phyloP scores from a whole-genome alignment of 2,797 vertebrate genomes.

The Rhodeus uyekii region DNA sequence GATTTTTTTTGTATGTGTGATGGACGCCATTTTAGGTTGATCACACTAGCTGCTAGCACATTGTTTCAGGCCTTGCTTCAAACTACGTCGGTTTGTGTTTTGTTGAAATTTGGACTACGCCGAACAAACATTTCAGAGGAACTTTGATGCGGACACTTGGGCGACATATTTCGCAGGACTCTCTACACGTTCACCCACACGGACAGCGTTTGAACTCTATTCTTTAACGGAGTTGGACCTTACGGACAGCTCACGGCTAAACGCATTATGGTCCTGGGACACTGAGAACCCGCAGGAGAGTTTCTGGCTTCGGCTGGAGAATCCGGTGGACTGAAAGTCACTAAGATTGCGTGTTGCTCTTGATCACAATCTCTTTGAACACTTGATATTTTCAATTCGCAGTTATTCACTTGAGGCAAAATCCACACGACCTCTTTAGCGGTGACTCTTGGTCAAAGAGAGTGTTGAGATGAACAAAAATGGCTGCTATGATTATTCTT shows the following conservation, averaged over 20 bases:
- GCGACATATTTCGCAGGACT: constrained; percentile 27
- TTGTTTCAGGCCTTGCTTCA: constrained; percentile 38
- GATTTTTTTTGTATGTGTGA: constrained; percentile 30
- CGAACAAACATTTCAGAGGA: constrained; percentile 22
- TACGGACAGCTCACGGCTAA: constrained; percentile 18
- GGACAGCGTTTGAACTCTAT: constrained; percentile 33
- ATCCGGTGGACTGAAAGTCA: constrained; percentile 3
- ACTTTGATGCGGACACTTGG: constrained; percentile 8
- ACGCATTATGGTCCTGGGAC: constrained; percentile 22
- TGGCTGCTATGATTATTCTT: constrained; percentile 29
- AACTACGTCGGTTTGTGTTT: neutral
- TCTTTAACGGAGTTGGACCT: constrained; percentile 32
- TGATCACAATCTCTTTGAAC: constrained; percentile 29
- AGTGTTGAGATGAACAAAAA: constrained; percentile 32
- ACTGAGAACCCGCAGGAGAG: neutral
- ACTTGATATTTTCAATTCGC: constrained; percentile 10
- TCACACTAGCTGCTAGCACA: constrained; percentile 29
- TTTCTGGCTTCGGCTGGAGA: neutral
- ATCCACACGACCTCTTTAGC: constrained; percentile 13
- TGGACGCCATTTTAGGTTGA: constrained; percentile 60
- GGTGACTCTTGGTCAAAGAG: constrained; percentile 18
- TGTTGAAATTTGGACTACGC: constrained; percentile 27
- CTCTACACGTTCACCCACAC: constrained; percentile 16
- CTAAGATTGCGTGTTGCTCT: constrained; percentile 31
- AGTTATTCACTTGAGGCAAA: constrained; percentile 14